A percentile compares a stretch with the other conserved stretches of the same genome.
Evolutionary conservation across 1,140 invertebrate genomes (phyloP).

Genomic region (Oppia nitens): DNA sequence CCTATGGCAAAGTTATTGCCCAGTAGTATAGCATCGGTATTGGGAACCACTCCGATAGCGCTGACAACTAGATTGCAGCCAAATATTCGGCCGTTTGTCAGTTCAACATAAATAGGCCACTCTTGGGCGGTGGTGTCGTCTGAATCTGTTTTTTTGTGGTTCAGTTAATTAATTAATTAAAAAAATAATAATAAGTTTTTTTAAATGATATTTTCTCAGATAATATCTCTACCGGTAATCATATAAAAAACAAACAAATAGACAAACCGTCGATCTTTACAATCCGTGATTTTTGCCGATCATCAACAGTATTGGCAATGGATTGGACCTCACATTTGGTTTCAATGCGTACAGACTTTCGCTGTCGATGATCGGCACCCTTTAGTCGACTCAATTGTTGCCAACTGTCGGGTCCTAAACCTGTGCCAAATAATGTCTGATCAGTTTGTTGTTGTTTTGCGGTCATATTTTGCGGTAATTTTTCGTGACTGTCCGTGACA

Average conservation of each 20-base stretch:
- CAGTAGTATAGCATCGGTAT: slow-evolving; percentile 27
- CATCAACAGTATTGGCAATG: slow-evolving; percentile 20
- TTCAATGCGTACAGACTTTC: slow-evolving; percentile 36
- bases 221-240: too few relatives aligned
- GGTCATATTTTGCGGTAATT: not conserved
- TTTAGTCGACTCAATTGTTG: slow-evolving; percentile 47
- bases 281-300: not conserved
- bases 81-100: slow-evolving; percentile 54
- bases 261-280: slow-evolving; percentile 2
- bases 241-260: too few relatives aligned
- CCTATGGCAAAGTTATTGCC: slow-evolving; percentile 37
- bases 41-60: slow-evolving; percentile 78
- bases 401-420: slow-evolving; percentile 93
- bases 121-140: slow-evolving; percentile 17
- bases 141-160: not conserved
- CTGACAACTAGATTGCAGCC: slow-evolving; percentile 84
- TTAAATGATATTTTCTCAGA: too few relatives aligned
- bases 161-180: not conserved
- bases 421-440: slow-evolving; percentile 46
- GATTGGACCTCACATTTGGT: slow-evolving; percentile 51
- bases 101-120: slow-evolving; percentile 52
- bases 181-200: slow-evolving; percentile 7
- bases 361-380: slow-evolving; percentile 33
- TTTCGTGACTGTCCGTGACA: not conserved
- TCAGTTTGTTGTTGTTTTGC: slow-evolving; percentile 24